Percentiles rank a stretch among this genome's conserved stretches.
Conservation (phyloP, 2,797 vertebrate species). For the Holocentrus rufus region DNA sequence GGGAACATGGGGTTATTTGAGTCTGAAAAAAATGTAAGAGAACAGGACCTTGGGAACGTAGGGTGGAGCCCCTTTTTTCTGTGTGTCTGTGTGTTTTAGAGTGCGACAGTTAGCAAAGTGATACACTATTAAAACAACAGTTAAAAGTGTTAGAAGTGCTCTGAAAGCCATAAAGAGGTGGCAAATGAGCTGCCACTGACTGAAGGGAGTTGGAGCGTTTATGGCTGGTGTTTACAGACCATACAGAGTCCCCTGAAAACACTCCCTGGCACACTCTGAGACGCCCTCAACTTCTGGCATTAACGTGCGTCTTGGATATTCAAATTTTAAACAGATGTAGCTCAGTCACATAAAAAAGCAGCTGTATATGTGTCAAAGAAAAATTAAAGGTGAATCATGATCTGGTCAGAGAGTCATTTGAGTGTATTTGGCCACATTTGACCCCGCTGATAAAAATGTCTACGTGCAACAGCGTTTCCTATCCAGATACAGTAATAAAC, state of each 20-base stretch:
- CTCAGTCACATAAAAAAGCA: not conserved
- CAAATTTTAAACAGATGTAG: constrained; percentile 3
- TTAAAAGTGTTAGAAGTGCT: not conserved
- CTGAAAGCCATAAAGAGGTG: not conserved
- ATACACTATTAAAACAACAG: not conserved
- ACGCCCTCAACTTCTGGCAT: not conserved
- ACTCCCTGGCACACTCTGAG: not conserved
- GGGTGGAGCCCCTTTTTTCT: not conserved
- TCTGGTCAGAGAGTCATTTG: no score
- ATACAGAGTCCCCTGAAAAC: not conserved
- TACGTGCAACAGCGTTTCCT: no score
- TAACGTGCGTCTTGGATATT: not conserved
- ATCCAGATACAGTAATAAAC: no score
- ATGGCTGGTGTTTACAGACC: constrained; percentile 2
- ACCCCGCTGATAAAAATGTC: no score
- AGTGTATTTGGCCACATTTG: no score
- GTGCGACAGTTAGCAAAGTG: not conserved
- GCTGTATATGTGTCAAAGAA: no score
- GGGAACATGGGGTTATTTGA: no score
- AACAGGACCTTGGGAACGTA: no score
- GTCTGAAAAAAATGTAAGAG: no score
- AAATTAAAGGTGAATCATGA: not conserved
- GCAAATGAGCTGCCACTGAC: not conserved
- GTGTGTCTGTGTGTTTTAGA: not conserved
- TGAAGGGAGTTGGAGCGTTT: constrained; percentile 14